These are phyloP conservation scores for Bombyx mori DNA, from an alignment of 1,140 invertebrate genomes.

Conservation along the genomic window ASM3026992v2 NC_085119.1:9918001-9918500, in stretches of 20 bases:
- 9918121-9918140: not conserved
- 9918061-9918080: too few species aligned
- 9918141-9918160: not conserved
- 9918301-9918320: too few species aligned
- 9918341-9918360: conserved; percentile 10
- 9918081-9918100: conserved; percentile 16
- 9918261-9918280: too few species aligned
- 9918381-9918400: conserved; percentile 6
- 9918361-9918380: conserved; percentile 17
- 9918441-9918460: too few species aligned
- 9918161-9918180: conserved; percentile 31
- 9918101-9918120: conserved; percentile 25
- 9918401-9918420: not conserved
- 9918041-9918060: too few species aligned
- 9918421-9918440: not conserved
- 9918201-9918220: conserved; percentile 40
- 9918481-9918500: too few species aligned
- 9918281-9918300: too few species aligned
- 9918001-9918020: too few species aligned
- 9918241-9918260: not conserved
- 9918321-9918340: too few species aligned
- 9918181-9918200: conserved; percentile 35
- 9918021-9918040: too few species aligned
- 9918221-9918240: not conserved
- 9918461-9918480: too few species aligned